Base-by-base conservation (phyloP, 2,113 vertebrate genomes). In the Brachirus orientalis region DNA sequence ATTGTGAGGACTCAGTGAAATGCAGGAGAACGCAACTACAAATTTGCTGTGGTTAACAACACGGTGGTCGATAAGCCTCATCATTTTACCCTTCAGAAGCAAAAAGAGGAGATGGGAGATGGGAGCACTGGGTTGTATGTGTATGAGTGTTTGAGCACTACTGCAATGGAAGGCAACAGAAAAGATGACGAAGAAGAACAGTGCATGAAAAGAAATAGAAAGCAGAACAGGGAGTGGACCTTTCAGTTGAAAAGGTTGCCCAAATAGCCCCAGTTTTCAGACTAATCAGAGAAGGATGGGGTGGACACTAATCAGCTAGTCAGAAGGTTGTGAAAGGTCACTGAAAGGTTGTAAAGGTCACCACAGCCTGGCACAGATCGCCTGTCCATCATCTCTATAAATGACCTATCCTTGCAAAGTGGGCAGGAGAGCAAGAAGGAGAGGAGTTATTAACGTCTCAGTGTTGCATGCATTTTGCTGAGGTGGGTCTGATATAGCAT, bases 11-110 rank as follows among this genome's bases (percentile, higher is more conserved):
- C 65, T 35, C 54, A 16, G 72, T 65, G 75, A 74, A 79, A 74
- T 63, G 73, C 38, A 69, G 70, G 63, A 59, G 76, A 85, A 77
- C 7, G 33, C 71, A 70, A 68, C 77, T 80, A 86, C 84, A 85
- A 88, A 84, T 86, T 48, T 88, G 79, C 83, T 81, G 84, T 81
- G 80, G 86, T 84, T 87, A 86, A 88, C 88, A 87, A 91, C 83
- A 61, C 3, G 0, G 73, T 50, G 83, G 80, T 89, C 81, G 80
- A 89, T 88, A 77, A 76, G 78, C 61, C 78, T 89, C 83, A 87
- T 89, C 81, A 60, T 86, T 82, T 88, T 88, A 85, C 86, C 83
- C 85, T 84, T 85, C 85, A 86, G 82, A 88, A 66, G 84, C 86
- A 85, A 79, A 90, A 88, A 81, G 68, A 20, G 55, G 76, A 84